Base-by-base conservation (phyloP, 2,888 invertebrate genomes). In the Cyclophora albipunctata region DNA sequence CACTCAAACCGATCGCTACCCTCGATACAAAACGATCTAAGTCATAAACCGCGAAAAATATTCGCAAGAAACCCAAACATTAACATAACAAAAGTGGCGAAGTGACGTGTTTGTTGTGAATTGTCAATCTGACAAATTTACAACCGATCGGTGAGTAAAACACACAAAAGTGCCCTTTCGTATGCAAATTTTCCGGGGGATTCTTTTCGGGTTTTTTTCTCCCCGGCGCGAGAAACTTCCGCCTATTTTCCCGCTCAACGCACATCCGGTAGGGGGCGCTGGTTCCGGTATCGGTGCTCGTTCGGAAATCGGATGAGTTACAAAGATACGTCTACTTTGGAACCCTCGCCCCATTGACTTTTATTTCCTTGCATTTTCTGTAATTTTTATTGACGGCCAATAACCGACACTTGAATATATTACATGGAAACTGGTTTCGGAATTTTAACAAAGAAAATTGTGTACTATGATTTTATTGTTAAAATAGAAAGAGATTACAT, bases 201-300 rank as follows among this genome's bases (percentile, higher is more conserved):
- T 81, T 81, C 80, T 81, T 81, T 81, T 72, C 67, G 65, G 66
- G 67, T 68, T 77, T 80, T 81, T 81, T 81, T 81, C 72, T 69
- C 71, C 69, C 72, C 70, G 74, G 76, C 34, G 20, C 61, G 72
- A 67, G 78, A 79, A 78, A 83, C 85, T 87, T 87, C 87, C 88
- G 86, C 80, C 82, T 83, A 84, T 87, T 88, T 87, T 88, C 86
- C 80, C 85, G 86, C 81, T 84, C 82, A 75, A 73, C 81, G 84
- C 84, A 78, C 82, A 74, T 83, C 82, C 82, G 79, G 76, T 64
- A 67, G 77, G 77, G 20, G 77, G 73, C 71, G 71, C 71, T 69
- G 73, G 73, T 75, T 80, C 78, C 78, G 81, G 68, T 76, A 77
- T 78, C 76, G 75, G 79, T 65, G 67, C 71, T 66, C 75, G 76